Percentiles rank a stretch among this genome's conserved stretches.
phyloP scores from a whole-genome alignment of 2,797 vertebrate species.

The Hirundo rustica region DNA sequence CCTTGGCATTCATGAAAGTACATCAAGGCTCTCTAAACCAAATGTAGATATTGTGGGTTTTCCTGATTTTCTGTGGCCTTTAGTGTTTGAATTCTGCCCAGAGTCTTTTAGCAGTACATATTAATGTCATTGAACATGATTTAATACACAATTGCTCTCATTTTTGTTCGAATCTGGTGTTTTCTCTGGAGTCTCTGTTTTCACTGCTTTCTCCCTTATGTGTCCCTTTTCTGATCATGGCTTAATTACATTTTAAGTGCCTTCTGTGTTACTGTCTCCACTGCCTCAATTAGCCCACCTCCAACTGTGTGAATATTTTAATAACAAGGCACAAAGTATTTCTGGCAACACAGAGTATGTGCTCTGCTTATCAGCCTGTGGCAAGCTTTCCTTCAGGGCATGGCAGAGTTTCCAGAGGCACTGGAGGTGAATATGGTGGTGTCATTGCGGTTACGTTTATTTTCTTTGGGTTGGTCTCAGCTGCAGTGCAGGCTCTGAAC shows the following conservation, averaged over 20 bases:
- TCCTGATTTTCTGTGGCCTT: neutral
- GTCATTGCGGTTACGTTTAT: slow-evolving; percentile 68
- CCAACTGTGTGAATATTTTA: slow-evolving; percentile 66
- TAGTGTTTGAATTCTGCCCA: neutral
- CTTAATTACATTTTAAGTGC: slow-evolving; percentile 72
- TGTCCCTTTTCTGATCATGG: slow-evolving; percentile 32
- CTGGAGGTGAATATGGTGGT: slow-evolving; percentile 53
- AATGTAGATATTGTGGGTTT: neutral
- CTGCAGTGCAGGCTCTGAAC: slow-evolving; percentile 8
- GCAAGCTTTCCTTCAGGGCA: slow-evolving; percentile 65
- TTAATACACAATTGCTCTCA: neutral
- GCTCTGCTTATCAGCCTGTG: slow-evolving; percentile 65
- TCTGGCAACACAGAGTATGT: slow-evolving; percentile 35
- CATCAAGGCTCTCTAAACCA: neutral
- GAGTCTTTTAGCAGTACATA: neutral
- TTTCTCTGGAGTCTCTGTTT: slow-evolving; percentile 51
- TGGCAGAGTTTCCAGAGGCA: slow-evolving; percentile 35
- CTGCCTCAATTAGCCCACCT: slow-evolving; percentile 71
- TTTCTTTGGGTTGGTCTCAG: slow-evolving; percentile 38
- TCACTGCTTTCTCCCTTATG: slow-evolving; percentile 24
- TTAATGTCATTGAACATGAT: neutral
- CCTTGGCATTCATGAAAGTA: neutral
- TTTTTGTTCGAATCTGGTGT: slow-evolving; percentile 31
- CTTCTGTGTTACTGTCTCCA: slow-evolving; percentile 46
- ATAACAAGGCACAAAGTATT: slow-evolving; percentile 65